phyloP scores from a whole-genome alignment of 2,113 vertebrate genomes.

The Percina caprodes region DNA sequence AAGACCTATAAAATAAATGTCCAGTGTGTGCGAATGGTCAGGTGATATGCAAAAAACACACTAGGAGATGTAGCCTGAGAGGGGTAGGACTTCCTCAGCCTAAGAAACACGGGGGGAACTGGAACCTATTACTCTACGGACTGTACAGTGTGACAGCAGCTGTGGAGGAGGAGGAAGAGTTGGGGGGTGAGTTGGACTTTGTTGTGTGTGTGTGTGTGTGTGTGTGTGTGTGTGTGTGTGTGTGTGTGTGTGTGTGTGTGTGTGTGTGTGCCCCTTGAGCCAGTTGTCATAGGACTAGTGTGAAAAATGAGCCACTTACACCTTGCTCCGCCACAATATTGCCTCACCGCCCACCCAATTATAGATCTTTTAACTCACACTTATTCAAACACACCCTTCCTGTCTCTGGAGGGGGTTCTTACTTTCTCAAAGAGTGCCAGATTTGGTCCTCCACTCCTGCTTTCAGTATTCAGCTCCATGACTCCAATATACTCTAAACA shows the following conservation, averaged over 20 bases:
- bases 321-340: slow-evolving; percentile 31
- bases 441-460: slow-evolving; percentile 11
- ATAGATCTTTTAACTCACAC: slow-evolving; percentile 58
- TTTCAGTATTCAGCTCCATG: slow-evolving; percentile 15
- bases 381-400: slow-evolving; percentile 20
- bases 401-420: slow-evolving; percentile 22
- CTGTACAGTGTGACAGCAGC: slow-evolving; percentile 32
- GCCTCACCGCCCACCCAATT: slow-evolving; percentile 54
- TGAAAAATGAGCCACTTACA: slow-evolving; percentile 66
- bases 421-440: slow-evolving; percentile 23
- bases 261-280: slow-evolving; percentile 48
- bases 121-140: slow-evolving; percentile 53
- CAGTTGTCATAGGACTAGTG: slow-evolving; percentile 46
- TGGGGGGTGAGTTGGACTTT: slow-evolving; percentile 18
- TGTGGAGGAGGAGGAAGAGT: slow-evolving; percentile 13
- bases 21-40: too few relatives aligned
- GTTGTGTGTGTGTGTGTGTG: background rate
- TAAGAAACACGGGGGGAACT: slow-evolving; percentile 33
- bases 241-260: background rate
- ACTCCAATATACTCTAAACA: slow-evolving; percentile 12
- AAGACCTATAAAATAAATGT: too few relatives aligned
- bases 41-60: too few relatives aligned
- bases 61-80: background rate
- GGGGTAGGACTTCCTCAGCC: slow-evolving; percentile 36
- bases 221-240: slow-evolving; percentile 1